phyloP scores from a whole-genome alignment of 2,888 invertebrate species.

The Heliothis peltigera region DNA sequence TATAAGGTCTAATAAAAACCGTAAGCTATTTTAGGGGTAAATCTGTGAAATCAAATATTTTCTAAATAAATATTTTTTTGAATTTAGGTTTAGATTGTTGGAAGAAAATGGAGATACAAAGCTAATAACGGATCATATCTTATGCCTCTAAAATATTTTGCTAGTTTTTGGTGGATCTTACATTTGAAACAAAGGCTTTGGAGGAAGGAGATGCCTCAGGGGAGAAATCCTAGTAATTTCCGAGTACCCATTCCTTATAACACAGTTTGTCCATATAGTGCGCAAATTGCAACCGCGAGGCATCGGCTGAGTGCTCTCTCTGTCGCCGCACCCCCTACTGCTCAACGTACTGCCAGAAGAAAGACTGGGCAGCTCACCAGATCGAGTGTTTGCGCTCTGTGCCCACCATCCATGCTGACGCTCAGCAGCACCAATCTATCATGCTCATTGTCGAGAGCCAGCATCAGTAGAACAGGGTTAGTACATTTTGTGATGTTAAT shows the following conservation, averaged over 20 bases:
- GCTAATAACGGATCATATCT: not conserved
- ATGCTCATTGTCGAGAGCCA: constrained; percentile 96
- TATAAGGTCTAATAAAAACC: not conserved
- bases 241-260: constrained; percentile 6
- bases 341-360: constrained; percentile 96
- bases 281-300: constrained; percentile 96
- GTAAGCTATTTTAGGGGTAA: not conserved
- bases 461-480: constrained; percentile 84
- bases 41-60: not conserved
- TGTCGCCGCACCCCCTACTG: constrained; percentile 96
- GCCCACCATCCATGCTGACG: constrained; percentile 84
- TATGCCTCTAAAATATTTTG: constrained; percentile 1
- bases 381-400: constrained; percentile 94
- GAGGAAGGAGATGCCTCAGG: not conserved
- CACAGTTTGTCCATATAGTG: constrained; percentile 88
- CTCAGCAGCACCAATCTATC: constrained; percentile 92
- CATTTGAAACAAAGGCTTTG: not conserved
- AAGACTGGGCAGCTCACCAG: constrained; percentile 96
- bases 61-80: not conserved
- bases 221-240: not conserved
- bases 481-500: constrained; percentile 17
- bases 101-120: not conserved
- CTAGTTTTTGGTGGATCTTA: not conserved
- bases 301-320: constrained; percentile 95
- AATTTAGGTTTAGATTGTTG: not conserved